Base-by-base conservation (phyloP, 2,797 vertebrate species). In the Propithecus deckenii region DNA sequence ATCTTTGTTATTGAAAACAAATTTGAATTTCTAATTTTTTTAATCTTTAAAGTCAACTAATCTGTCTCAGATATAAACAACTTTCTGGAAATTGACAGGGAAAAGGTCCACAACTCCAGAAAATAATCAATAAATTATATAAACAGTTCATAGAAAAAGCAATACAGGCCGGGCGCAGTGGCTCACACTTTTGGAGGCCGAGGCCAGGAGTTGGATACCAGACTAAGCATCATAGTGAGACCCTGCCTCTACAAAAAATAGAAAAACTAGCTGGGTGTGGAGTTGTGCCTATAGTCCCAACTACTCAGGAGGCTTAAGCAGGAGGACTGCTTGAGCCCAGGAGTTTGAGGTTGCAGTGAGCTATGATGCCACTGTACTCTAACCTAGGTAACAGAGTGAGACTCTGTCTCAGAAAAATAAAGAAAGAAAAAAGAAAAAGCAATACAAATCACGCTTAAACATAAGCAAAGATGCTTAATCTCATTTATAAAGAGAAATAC, bases 1-100 rank as follows among this genome's bases (percentile, higher is more conserved):
- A 88, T 59, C 67, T 96, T 92, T 76, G 83, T 35, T 43, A 95
- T 38, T 84, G 86, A 85, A 20, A 75, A 67, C 38, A 80, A 74
- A 87, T 61, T 38, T 69, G 13, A 76, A 88, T 69, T 83, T 32
- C 69, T 41, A 41, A 20, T 35, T 59, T 67, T 83, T 57, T 22
- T 43, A 74, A 75, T 75, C 48, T 61, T 57, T 87, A 32, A 81
- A 80, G 28, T 79, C 25, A 95, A 32, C 17, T 55, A 46, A 61
- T 85, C 57, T 65, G 35, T 52, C 55, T 86, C 38, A 52, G 22
- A 75, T 32, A 86, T 57, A 86, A 76, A 67, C 2, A 80, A 55
- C 30, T 69, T 69, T 30, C 15, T 43, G 30, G 25, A 93, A 52
- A 57, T 48, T 69, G 18, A 55, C 25, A 92, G 14, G 57, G 32